Evolutionary conservation across 2,888 invertebrate species (phyloP).

Genomic region (Pachliopta kotzebuea): DNA sequence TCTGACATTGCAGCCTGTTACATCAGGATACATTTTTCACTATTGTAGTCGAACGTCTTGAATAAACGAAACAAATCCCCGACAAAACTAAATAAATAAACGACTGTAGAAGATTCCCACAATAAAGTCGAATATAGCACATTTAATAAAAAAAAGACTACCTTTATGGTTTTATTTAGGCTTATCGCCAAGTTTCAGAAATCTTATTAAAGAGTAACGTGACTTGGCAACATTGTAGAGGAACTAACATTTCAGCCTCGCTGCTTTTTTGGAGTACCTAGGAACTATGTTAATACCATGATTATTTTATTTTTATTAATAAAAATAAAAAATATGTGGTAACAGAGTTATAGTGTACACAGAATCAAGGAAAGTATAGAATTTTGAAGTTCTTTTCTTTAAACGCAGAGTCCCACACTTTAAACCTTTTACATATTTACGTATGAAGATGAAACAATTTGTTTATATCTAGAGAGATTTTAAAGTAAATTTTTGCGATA

Average conservation of each 20-base stretch:
- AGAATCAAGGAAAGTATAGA: too few species aligned
- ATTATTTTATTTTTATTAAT: too few species aligned
- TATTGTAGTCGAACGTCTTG: background rate
- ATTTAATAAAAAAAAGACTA: constrained; percentile 3
- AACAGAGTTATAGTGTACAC: too few species aligned
- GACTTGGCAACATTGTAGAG: constrained; percentile 29
- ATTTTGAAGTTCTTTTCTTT: too few species aligned
- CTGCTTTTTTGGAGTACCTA: constrained; percentile 17
- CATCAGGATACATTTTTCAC: background rate
- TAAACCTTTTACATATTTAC: too few species aligned
- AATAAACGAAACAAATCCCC: background rate
- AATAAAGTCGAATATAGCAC: too few species aligned
- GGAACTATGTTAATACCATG: background rate
- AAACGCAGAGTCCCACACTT: too few species aligned
- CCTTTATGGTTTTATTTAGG: constrained; percentile 22
- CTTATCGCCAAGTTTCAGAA: constrained; percentile 24
- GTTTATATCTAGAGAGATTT: too few species aligned
- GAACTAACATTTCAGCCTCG: constrained; percentile 19
- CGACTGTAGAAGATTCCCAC: too few species aligned
- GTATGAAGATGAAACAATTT: too few species aligned
- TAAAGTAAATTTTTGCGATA: too few species aligned
- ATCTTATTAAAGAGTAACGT: constrained; percentile 29
- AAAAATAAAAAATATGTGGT: background rate
- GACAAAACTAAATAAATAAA: too few species aligned
- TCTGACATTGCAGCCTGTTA: background rate